Evolutionary conservation across 2,888 invertebrate species (phyloP).

Genomic region (Myopa tessellatipennis): DNA sequence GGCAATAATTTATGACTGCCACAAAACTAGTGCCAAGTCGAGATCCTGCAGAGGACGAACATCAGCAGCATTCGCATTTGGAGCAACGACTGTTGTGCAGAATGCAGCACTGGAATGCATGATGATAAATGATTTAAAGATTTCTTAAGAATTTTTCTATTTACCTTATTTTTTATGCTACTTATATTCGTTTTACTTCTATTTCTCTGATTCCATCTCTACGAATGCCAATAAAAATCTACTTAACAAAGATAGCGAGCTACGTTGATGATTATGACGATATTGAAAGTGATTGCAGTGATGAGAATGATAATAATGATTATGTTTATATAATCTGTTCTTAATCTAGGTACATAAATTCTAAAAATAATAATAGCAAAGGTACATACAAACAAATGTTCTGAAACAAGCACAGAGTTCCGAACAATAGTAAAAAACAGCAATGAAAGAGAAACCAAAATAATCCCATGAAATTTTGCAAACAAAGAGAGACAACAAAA

Average conservation of each 20-base stretch:
- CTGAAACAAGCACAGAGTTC: too few species aligned
- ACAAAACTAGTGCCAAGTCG: not conserved
- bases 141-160: not conserved
- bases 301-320: not conserved
- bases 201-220: not conserved
- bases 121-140: slow-evolving; percentile 36
- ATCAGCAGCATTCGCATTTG: slow-evolving; percentile 5
- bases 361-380: too few species aligned
- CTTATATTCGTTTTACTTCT: not conserved
- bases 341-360: too few species aligned
- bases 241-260: not conserved
- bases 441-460: too few species aligned
- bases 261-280: too few species aligned
- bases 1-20: slow-evolving; percentile 51
- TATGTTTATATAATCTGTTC: not conserved
- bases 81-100: slow-evolving; percentile 9
- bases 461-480: too few species aligned
- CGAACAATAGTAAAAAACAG: too few species aligned
- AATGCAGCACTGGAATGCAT: slow-evolving; percentile 14
- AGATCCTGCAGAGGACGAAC: not conserved
- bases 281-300: not conserved
- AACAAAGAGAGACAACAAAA: too few species aligned
- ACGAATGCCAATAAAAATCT: not conserved
- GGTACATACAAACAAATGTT: too few species aligned
- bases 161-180: not conserved